Evolutionary conservation across 2,888 invertebrate genomes (phyloP).

Genomic region (Linnaemya tessellans): DNA sequence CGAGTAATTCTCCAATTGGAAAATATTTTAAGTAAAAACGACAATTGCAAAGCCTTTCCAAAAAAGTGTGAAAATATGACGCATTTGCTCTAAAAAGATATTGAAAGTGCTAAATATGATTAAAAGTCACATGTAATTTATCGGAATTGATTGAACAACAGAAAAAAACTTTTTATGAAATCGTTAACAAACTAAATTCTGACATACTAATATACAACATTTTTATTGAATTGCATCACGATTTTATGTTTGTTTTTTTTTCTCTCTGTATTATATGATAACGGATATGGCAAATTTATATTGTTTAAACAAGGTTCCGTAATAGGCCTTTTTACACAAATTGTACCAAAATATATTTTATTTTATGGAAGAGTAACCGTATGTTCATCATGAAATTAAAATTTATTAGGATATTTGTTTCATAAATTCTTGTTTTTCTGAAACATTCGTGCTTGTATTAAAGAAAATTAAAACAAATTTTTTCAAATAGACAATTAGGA

Average conservation of each 20-base stretch:
- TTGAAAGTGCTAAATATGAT: conserved; percentile 35
- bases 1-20: neutral
- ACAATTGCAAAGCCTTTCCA: conserved; percentile 24
- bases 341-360: too few relatives aligned
- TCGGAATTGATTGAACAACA: conserved; percentile 2
- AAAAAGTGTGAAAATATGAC: conserved; percentile 54
- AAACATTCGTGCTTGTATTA: too few relatives aligned
- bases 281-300: neutral
- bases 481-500: too few relatives aligned
- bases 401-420: too few relatives aligned
- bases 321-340: too few relatives aligned
- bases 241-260: conserved; percentile 30
- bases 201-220: conserved; percentile 43
- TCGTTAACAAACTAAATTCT: conserved; percentile 21
- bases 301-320: conserved; percentile 7
- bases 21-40: neutral
- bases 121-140: conserved; percentile 51
- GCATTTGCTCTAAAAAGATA: conserved; percentile 54
- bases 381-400: too few relatives aligned
- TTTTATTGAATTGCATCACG: conserved; percentile 71
- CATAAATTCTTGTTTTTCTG: too few relatives aligned
- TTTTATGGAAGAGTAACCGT: too few relatives aligned
- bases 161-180: conserved; percentile 9
- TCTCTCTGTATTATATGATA: neutral
- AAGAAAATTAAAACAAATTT: too few relatives aligned